Percentiles rank a stretch among this genome's conserved stretches.
These are phyloP conservation scores for Eupelmus urozonus DNA, from an alignment of 2,888 invertebrate genomes.

Conservation along the genomic window DNA sequence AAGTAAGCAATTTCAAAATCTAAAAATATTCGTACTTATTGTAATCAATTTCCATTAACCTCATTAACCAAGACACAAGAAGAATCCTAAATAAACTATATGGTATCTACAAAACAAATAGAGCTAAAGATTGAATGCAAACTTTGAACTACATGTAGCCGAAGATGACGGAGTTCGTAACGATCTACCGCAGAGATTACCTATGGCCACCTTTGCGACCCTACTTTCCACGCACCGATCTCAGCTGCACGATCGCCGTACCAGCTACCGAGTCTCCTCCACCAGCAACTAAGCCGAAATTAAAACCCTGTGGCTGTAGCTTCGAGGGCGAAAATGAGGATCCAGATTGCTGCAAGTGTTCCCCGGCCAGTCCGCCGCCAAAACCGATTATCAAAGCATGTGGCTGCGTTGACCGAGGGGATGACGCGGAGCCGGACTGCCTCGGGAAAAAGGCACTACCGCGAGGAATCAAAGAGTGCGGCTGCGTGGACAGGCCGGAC, in stretches of 20 bases:
- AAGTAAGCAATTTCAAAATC: too few relatives aligned
- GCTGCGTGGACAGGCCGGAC: background rate
- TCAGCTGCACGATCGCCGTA: slow-evolving; percentile 76
- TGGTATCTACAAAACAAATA: too few relatives aligned
- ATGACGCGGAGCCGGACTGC: background rate
- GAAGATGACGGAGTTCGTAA: slow-evolving; percentile 75
- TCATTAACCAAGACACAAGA: background rate
- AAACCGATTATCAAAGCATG: background rate
- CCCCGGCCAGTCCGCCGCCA: too few relatives aligned
- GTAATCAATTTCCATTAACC: too few relatives aligned
- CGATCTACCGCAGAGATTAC: slow-evolving; percentile 83
- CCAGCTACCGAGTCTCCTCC: background rate
- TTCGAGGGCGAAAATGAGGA: too few relatives aligned
- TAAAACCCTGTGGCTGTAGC: background rate
- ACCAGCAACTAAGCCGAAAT: background rate
- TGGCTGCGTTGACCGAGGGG: background rate
- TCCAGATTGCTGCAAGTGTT: too few relatives aligned
- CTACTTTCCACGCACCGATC: slow-evolving; percentile 70
- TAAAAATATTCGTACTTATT: background rate
- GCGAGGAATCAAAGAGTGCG: too few relatives aligned
- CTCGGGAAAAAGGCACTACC: background rate
- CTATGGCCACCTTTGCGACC: slow-evolving; percentile 80
- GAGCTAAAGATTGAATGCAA: too few relatives aligned
- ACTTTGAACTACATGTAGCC: too few relatives aligned
- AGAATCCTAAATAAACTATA: too few relatives aligned